Evolutionary conservation across 2,113 vertebrate species (phyloP).

Genomic region (Macquaria ambigua): DNA sequence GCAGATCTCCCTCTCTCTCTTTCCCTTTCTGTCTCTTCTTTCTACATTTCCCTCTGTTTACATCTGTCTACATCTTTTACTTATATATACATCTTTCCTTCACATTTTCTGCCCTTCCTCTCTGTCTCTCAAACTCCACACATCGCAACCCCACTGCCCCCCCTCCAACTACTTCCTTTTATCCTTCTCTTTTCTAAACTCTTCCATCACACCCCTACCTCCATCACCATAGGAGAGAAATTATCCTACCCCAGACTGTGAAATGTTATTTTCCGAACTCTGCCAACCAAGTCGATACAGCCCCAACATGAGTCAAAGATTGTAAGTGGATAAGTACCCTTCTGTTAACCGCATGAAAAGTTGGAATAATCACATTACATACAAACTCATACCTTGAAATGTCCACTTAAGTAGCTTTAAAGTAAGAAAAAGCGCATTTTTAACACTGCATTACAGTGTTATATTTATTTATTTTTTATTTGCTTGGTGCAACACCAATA

Average conservation of each 20-base stretch:
- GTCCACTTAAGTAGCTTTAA: conserved; percentile 8
- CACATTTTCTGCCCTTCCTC: conserved; percentile 10
- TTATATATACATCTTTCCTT: conserved; percentile 30
- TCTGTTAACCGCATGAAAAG: conserved; percentile 34
- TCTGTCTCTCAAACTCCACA: conserved; percentile 41
- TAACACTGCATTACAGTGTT: neutral
- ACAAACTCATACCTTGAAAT: conserved; percentile 14
- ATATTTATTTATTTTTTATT: neutral
- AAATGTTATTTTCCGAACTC: conserved; percentile 58
- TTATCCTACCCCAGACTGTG: conserved; percentile 46
- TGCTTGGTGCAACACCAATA: neutral
- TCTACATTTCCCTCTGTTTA: conserved; percentile 46
- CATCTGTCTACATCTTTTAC: conserved; percentile 44
- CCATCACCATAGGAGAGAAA: conserved; percentile 45
- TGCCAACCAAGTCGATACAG: conserved; percentile 23
- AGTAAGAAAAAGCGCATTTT: neutral
- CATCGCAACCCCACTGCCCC: neutral
- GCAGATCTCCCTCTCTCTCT: conserved; percentile 53
- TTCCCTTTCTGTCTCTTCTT: conserved; percentile 21
- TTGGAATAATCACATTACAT: conserved; percentile 44
- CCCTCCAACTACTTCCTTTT: conserved; percentile 1
- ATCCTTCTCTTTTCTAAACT: conserved; percentile 10
- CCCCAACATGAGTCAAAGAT: conserved; percentile 16
- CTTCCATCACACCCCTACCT: conserved; percentile 37
- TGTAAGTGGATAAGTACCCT: conserved; percentile 27